These are phyloP conservation scores for Chrysaora quinquecirrha DNA, from an alignment of 30 jellyfish, hydroid and myxozoan species.

Conservation along the genomic window DNA sequence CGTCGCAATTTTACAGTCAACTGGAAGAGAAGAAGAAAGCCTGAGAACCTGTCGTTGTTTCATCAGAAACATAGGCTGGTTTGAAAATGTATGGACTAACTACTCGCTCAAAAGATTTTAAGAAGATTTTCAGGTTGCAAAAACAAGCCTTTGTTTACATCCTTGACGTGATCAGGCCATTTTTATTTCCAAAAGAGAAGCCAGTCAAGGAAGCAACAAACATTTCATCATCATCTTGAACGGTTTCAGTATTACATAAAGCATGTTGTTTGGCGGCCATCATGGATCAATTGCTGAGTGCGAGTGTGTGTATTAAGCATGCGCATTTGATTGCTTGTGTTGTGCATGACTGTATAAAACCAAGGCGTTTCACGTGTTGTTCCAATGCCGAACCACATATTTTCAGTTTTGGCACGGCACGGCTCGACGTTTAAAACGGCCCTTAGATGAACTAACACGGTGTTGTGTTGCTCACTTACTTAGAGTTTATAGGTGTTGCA, in stretches of 20 bases:
- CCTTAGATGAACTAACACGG: too few relatives aligned
- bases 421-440: too few relatives aligned
- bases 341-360: background rate
- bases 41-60: background rate
- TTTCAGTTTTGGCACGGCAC: too few relatives aligned
- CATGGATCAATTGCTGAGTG: background rate
- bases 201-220: too few relatives aligned
- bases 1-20: background rate
- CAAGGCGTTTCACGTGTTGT: background rate
- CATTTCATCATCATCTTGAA: too few relatives aligned
- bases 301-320: background rate
- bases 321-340: background rate
- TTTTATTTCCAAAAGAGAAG: too few relatives aligned
- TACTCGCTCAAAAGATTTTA: background rate
- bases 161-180: too few relatives aligned
- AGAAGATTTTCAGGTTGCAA: background rate
- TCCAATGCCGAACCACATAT: constrained; percentile 1
- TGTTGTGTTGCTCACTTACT: too few relatives aligned
- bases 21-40: background rate
- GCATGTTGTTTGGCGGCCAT: background rate
- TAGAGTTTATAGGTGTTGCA: too few relatives aligned
- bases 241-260: too few relatives aligned
- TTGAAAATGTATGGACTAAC: background rate
- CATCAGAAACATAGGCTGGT: background rate
- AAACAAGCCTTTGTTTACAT: background rate